phyloP scores from a whole-genome alignment of 2,113 vertebrate genomes.

The Bagarius yarrelli region DNA sequence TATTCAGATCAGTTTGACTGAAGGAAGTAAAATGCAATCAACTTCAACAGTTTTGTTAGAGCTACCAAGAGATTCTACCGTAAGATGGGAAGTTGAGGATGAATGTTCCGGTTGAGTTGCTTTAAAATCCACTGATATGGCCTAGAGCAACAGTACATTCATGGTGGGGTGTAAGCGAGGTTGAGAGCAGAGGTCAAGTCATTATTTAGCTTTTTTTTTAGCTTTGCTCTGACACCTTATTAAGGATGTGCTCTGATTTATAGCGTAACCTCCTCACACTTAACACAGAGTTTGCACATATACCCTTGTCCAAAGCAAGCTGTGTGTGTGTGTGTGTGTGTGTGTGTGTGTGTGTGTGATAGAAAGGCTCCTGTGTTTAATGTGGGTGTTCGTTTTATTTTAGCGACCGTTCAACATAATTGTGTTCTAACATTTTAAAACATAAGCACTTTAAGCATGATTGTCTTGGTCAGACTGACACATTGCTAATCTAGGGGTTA shows the following conservation, averaged over 20 bases:
- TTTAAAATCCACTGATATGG: background rate
- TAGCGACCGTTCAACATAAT: background rate
- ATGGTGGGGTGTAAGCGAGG: constrained; percentile 6
- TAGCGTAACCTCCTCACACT: constrained; percentile 20
- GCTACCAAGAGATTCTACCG: background rate
- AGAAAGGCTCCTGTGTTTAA: background rate
- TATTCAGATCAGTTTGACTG: background rate
- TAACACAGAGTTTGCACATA: background rate
- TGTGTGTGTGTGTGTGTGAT: background rate
- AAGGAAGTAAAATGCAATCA: background rate
- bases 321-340: too few relatives aligned
- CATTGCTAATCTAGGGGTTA: background rate
- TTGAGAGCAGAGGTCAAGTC: constrained; percentile 36
- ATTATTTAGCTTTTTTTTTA: constrained; percentile 45
- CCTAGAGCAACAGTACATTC: background rate
- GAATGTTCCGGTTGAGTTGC: background rate
- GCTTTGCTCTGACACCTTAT: constrained; percentile 49
- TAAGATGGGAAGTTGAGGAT: background rate
- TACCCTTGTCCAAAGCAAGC: background rate
- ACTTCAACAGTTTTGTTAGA: background rate
- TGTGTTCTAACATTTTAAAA: background rate
- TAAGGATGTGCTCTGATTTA: constrained; percentile 49
- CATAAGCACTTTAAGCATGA: background rate
- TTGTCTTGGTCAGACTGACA: background rate
- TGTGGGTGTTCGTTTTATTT: background rate